These are phyloP conservation scores for Rhyacichthys aspro DNA, from an alignment of 2,797 vertebrate genomes.

Conservation along the genomic window DNA sequence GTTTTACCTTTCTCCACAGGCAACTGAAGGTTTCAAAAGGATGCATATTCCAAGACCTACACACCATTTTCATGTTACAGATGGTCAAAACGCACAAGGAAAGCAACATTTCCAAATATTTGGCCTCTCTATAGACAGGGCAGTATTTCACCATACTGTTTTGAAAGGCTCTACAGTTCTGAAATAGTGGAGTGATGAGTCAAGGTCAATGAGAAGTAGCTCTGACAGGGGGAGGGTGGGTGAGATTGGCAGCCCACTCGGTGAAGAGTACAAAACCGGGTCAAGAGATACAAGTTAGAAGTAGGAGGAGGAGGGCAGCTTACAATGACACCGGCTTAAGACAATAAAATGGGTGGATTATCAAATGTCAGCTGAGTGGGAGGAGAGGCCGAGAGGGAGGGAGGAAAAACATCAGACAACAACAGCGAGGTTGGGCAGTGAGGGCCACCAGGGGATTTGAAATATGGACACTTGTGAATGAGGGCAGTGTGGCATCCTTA, in stretches of 20 bases:
- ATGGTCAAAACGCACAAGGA: too few relatives aligned
- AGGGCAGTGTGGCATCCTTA: conserved; percentile 62
- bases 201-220: background rate
- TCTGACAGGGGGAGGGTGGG: background rate
- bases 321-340: conserved; percentile 17
- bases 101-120: too few relatives aligned
- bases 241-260: background rate
- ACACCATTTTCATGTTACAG: too few relatives aligned
- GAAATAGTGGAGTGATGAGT: background rate
- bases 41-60: background rate
- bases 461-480: conserved; percentile 68
- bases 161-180: background rate
- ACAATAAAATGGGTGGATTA: conserved; percentile 59
- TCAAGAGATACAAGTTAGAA: conserved; percentile 28
- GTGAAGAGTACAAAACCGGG: conserved; percentile 22
- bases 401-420: conserved; percentile 35
- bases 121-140: background rate
- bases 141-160: background rate
- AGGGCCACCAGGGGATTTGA: conserved; percentile 54
- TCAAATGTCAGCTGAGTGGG: conserved; percentile 37
- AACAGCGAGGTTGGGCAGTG: conserved; percentile 23
- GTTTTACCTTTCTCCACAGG: too few relatives aligned
- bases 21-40: background rate
- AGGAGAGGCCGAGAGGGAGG: conserved; percentile 11
- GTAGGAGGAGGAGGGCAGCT: conserved; percentile 16